Conservation (phyloP, 2,888 invertebrate genomes). For the Troides aeacus region DNA sequence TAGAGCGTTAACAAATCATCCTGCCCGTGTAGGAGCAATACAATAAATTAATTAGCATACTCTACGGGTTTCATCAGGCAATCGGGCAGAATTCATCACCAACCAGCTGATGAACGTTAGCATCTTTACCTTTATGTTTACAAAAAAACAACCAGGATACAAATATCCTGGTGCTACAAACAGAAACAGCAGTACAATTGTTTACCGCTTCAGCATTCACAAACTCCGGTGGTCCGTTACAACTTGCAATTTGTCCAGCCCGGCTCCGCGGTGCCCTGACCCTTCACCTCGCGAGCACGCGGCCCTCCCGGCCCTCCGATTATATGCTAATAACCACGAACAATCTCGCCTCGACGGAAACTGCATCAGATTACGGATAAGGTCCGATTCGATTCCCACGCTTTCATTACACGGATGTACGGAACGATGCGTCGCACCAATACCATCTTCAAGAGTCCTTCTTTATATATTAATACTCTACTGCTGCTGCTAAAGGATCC, state of each 20-base stretch:
- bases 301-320: conserved; percentile 43
- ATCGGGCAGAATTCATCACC: no score
- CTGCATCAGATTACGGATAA: conserved; percentile 26
- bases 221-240: conserved; percentile 44
- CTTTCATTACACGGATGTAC: neutral
- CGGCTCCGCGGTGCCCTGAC: conserved; percentile 45
- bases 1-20: no score
- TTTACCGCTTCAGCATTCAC: neutral
- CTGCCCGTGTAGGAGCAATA: no score
- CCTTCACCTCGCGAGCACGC: conserved; percentile 46
- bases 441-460: no score
- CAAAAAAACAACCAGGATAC: neutral
- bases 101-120: no score
- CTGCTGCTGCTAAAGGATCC: no score
- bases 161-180: conserved; percentile 34
- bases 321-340: conserved; percentile 63
- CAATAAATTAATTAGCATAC: no score
- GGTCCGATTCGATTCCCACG: conserved; percentile 23
- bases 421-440: no score
- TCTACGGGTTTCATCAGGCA: no score
- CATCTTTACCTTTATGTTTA: no score
- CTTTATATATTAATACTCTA: no score
- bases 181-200: conserved; percentile 3
- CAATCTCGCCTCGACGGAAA: conserved; percentile 53
- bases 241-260: conserved; percentile 63